Evolutionary conservation across 1,140 invertebrate genomes (phyloP), one percentile per base, ranked within the genome.

Genomic region (Brachionus sp.): DNA sequence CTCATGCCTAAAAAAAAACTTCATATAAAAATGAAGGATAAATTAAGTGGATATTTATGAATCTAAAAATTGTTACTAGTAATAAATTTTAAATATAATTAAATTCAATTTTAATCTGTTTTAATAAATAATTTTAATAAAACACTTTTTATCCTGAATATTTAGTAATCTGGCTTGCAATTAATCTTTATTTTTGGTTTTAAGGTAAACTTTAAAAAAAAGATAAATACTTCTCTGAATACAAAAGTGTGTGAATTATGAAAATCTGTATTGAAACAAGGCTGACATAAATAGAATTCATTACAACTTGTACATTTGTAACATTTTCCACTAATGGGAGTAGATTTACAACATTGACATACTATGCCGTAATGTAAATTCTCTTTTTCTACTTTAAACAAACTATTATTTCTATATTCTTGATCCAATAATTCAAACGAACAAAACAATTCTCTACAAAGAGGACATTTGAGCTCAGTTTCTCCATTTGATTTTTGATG

Each of bases 401-500:
- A 62, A 29, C 42, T 77, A 33, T 73, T 83, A 85, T 89, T 89
- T 46, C 85, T 84, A 66, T 85, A 85, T 84, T 89, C 88, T 83
- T 86, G 84, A 37, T 87, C 86, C 12, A 89, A 85, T 29, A 87
- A 82, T 46, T 87, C 86, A 68, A 89, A 82, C 0, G 88, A 86
- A 25, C 88, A 88, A 87, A 90, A 90, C 84, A 88, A 87, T 83
- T 88, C 87, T 23, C 89, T 86, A 85, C 89, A 90, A 75, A 88
- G 86, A 5, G 89, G 89, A 84, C 89, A 90, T 78, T 88, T 88
- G 33, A 90, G 16, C 7, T 82, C 84, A 5, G 85, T 85, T 35
- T 88, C 86, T 19, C 86, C 87, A 9, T 85, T 85, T 50, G 86
- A 84, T 78, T 86, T 86, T 82, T 89, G 88, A 84, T 90, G 89